Conservation (phyloP, 2,888 invertebrate genomes). For the Drosophila nr. medialis region DNA sequence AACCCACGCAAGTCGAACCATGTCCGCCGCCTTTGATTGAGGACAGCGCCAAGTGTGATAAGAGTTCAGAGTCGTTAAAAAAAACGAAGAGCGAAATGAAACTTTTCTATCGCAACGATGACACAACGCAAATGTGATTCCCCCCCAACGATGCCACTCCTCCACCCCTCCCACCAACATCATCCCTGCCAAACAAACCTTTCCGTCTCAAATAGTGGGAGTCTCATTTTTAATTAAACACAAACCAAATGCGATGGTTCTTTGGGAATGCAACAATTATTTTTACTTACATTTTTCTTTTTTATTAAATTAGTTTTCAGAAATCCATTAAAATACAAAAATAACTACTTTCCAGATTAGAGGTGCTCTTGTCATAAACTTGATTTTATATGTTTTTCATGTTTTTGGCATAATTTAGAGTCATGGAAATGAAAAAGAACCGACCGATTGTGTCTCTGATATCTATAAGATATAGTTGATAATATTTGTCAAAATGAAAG, state of each 20-base stretch:
- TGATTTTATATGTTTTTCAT: neutral
- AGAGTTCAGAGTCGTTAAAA: slow-evolving; percentile 52
- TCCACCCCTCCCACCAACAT: neutral
- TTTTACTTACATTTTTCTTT: neutral
- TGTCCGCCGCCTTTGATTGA: slow-evolving; percentile 60
- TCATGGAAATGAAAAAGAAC: too few relatives aligned
- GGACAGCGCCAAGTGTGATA: slow-evolving; percentile 63
- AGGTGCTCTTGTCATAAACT: neutral
- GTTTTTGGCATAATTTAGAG: neutral
- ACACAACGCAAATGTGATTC: slow-evolving; percentile 27
- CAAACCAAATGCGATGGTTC: slow-evolving; percentile 10
- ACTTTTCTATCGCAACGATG: slow-evolving; percentile 20
- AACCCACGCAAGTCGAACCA: slow-evolving; percentile 53
- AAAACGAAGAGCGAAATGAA: slow-evolving; percentile 27
- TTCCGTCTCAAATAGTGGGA: slow-evolving; percentile 18
- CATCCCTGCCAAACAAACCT: neutral
- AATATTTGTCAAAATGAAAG: neutral
- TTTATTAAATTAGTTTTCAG: slow-evolving; percentile 1
- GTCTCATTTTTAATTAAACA: slow-evolving; percentile 33
- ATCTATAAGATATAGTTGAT: neutral
- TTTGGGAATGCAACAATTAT: slow-evolving; percentile 11
- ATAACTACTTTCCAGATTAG: neutral
- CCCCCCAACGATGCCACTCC: neutral
- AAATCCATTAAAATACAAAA: slow-evolving; percentile 1
- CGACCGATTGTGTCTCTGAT: neutral